Percentiles rank a stretch among this genome's conserved stretches.
phyloP scores from a whole-genome alignment of 2,113 vertebrate species.

The Hippocampus mohnikei region DNA sequence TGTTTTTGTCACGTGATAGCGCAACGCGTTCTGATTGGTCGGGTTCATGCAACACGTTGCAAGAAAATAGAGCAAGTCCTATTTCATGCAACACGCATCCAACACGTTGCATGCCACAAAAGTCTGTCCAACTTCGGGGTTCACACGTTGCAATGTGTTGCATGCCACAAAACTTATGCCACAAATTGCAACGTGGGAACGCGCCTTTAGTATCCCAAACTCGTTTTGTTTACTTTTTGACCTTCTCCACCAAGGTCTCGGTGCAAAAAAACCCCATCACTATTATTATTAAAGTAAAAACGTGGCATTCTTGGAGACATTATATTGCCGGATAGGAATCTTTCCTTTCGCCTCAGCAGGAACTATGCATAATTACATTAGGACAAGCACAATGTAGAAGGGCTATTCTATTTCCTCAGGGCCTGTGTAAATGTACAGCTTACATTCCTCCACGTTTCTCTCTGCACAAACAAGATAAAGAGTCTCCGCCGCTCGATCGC shows the following conservation, averaged over 20 bases:
- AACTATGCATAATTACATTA: conserved; percentile 69
- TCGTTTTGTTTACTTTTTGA: conserved; percentile 29
- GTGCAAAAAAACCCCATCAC: conserved; percentile 1
- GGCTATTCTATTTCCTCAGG: conserved; percentile 64
- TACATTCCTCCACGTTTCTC: conserved; percentile 63
- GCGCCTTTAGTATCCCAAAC: background rate
- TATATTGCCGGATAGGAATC: conserved; percentile 57
- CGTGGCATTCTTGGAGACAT: conserved; percentile 45
- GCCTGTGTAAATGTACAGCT: conserved; percentile 61
- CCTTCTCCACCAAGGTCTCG: background rate
- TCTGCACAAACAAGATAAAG: conserved; percentile 67
- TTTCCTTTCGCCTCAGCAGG: conserved; percentile 47
- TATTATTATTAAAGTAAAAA: conserved; percentile 43
- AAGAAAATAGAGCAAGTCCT: no score
- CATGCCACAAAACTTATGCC: no score
- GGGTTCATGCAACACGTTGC: no score
- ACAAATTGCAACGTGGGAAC: no score
- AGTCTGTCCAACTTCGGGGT: no score
- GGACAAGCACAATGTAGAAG: conserved; percentile 53
- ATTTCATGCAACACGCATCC: no score
- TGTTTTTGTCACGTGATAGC: no score
- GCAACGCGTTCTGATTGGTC: no score
- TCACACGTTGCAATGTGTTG: no score
- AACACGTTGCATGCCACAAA: no score
- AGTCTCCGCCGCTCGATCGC: conserved; percentile 53